Base-by-base conservation (phyloP, 2,113 vertebrate genomes). In the Chaetodon auriga region DNA sequence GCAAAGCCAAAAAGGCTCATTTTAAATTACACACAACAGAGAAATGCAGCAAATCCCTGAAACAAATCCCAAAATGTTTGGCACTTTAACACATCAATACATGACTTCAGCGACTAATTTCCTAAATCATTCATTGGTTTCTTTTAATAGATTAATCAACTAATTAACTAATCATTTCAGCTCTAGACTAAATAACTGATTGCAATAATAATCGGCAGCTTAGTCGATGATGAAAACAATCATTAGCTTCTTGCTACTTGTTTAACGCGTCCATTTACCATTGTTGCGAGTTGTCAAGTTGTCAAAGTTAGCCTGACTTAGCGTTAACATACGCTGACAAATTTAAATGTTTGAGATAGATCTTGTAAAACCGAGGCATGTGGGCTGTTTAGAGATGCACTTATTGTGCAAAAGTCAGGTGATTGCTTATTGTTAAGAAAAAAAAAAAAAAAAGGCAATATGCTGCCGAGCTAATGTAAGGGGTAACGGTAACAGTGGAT, bases 271-370 rank as follows among this genome's bases (percentile, higher is more conserved):
- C 35, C 13, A 6, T 35, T 65, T 23, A n/a, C 1, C 4, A 13
- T 16, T 21, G 51, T 36, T 46, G 23, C 2, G 41, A 73, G 16
- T n/a, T n/a, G n/a, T 2, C 19, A 72, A 65, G 78, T 72, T 80
- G 51, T 19, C 43, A 18, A 23, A 58, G 18, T 66, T 49, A 18
- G 4, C 0, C 36, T 10, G 30, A 38, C 25, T 58, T 57, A n/a
- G 48, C 7, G 14, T n/a, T 16, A 14, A 60, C 1, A 2, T 12
- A 7, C 11, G 7, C 0, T 15, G 6, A 69, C 30, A 35, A 25
- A 58, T 55, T 36, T 0, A 65, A 46, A 45, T 16, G 18, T n/a
- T 19, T 55, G 10, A 23, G 10, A 45, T 58, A 2, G 38, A 70
- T 18, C 13, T n/a, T 12, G 5, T 13, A 41, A 36, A 58, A 71